Evolutionary conservation across 2,113 vertebrate species (phyloP), one percentile per base, ranked within the genome.

Genomic region (Cairina moschata): DNA sequence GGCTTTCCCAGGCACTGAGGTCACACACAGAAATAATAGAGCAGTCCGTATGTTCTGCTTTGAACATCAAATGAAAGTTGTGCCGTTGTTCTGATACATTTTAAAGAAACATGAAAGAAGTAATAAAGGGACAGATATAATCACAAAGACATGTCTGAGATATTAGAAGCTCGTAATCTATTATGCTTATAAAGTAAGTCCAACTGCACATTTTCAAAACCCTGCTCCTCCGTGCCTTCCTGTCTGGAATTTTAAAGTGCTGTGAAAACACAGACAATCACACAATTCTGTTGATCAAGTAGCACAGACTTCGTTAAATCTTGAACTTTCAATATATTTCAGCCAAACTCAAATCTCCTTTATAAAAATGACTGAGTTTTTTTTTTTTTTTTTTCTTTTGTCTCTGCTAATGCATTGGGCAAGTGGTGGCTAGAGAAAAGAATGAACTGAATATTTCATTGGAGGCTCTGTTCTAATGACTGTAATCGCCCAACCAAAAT

Each of bases 111-210:
- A 6, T 23, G 13, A 48, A 69, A 66, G 17, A 56, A 63, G 7
- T 2, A 66, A 60, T 36, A 77, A 36, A 0, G 3, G 6, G 4
- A 34, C 4, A 48, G 17, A 8, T 1, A 3, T 66, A 29, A 77
- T 46, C 16, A 71, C 42, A 28, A 80, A 29, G 22, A 78, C 82
- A 29, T 1, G 21, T 34, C 0, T 17, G 23, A 86, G 10, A 67
- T 62, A 65, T 67, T 28, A 74, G 9, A 71, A 58, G 5, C 0
- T 2, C 2, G 2, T 18, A 11, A 23, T 26, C 6, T 71, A 3
- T 18, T 56, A 50, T 29, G 17, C 1, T 66, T 54, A 44, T 20
- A 8, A 72, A 83, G 80, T 48, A 46, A 65, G 72, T 36, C 75
- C 48, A 56, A 9, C 7, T 50, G 10, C 4, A 11, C 2, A 23